Evolutionary conservation across 2,888 invertebrate species (phyloP).

Genomic region (Oconnorella tubifera): DNA sequence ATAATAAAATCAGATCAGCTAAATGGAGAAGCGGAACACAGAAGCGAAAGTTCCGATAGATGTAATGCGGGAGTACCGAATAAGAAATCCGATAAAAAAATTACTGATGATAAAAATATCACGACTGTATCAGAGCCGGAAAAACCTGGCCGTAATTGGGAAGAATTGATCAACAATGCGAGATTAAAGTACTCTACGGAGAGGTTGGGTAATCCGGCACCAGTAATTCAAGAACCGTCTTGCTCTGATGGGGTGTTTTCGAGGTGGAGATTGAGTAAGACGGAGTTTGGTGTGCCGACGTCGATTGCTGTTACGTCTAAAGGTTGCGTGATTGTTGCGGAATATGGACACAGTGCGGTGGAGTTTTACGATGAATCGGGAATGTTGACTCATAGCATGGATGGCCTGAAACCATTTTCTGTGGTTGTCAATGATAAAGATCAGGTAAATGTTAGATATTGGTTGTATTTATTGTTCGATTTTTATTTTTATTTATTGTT

Average conservation of each 20-base stretch:
- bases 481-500: no score
- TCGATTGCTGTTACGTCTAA: conserved; percentile 21
- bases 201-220: not conserved
- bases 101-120: not conserved
- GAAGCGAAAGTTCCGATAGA: not conserved
- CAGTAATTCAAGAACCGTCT: not conserved
- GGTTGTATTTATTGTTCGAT: no score
- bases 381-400: conserved; percentile 16
- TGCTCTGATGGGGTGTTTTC: conserved; percentile 7
- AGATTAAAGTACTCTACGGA: conserved; percentile 6
- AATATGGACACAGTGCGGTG: conserved; percentile 24
- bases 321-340: conserved; percentile 27
- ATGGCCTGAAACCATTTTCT: conserved; percentile 30
- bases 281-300: conserved; percentile 30
- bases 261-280: conserved; percentile 21
- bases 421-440: conserved; percentile 13
- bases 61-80: not conserved
- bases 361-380: conserved; percentile 28
- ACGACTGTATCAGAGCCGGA: not conserved
- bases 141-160: conserved; percentile 5
- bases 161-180: conserved; percentile 12
- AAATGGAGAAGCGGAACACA: no score
- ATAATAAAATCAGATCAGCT: no score
- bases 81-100: not conserved
- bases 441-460: conserved; percentile 5